phyloP scores from a whole-genome alignment of 2,888 invertebrate genomes.

The Cataglyphis rosenhaueri region DNA sequence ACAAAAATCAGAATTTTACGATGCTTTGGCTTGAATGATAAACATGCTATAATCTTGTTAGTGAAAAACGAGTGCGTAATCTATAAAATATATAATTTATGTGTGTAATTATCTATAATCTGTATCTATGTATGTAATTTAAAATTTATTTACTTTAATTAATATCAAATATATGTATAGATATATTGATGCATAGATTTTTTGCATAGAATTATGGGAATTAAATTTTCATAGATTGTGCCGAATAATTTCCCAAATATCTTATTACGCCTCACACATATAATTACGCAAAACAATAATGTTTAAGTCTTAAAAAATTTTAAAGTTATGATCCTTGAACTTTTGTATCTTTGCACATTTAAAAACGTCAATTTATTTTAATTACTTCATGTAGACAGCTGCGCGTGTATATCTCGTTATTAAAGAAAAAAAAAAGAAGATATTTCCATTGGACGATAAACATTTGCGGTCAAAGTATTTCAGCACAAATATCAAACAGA shows the following conservation, averaged over 20 bases:
- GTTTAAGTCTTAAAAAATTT: neutral
- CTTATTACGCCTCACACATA: neutral
- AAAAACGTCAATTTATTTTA: slow-evolving; percentile 37
- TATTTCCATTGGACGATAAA: slow-evolving; percentile 48
- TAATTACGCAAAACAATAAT: slow-evolving; percentile 6
- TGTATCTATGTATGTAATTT: neutral
- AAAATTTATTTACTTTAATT: neutral
- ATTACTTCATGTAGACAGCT: slow-evolving; percentile 17
- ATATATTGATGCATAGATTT: neutral
- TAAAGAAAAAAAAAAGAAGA: slow-evolving; percentile 10
- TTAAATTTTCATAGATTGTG: neutral
- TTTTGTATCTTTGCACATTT: slow-evolving; percentile 24
- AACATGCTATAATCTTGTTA: neutral
- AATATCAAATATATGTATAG: neutral
- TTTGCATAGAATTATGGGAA: neutral
- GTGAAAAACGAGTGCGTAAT: no score
- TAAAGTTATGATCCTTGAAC: slow-evolving; percentile 18
- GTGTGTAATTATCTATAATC: no score
- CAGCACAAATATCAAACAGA: slow-evolving; percentile 56
- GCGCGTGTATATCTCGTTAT: neutral
- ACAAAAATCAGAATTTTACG: neutral
- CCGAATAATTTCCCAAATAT: neutral
- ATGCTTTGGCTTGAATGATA: neutral
- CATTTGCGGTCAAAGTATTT: slow-evolving; percentile 47
- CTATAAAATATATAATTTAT: neutral